Evolutionary conservation across 2,113 vertebrate genomes (phyloP).

Genomic region (Chroicocephalus ridibundus): DNA sequence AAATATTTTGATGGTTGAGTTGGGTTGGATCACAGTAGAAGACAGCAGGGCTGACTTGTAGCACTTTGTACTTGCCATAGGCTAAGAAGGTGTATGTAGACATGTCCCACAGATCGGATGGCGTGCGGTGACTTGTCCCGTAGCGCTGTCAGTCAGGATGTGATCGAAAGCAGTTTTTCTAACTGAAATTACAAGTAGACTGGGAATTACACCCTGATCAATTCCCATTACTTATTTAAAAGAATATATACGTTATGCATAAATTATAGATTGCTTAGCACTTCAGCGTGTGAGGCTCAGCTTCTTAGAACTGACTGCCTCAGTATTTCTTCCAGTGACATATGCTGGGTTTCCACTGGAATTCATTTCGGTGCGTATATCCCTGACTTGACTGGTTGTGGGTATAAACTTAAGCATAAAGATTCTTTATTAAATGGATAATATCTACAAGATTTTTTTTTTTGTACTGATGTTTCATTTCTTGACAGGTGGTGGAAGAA

Average conservation of each 20-base stretch:
- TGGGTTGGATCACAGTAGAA: neutral
- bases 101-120: fast-evolving
- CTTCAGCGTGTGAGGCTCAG: neutral
- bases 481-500: slow-evolving; percentile 79
- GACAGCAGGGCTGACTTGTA: neutral
- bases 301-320: neutral
- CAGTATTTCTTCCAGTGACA: neutral
- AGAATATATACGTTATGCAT: neutral
- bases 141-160: neutral
- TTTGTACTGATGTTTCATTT: neutral
- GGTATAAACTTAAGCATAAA: fast-evolving
- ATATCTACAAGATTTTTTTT: fast-evolving
- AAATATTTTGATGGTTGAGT: neutral
- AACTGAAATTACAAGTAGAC: neutral
- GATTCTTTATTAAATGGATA: too few relatives aligned
- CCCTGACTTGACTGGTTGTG: neutral
- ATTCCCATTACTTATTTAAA: neutral
- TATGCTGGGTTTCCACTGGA: neutral
- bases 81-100: neutral
- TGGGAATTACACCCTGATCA: neutral
- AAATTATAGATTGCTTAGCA: neutral
- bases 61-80: neutral
- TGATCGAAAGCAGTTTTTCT: neutral
- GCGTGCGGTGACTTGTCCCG: fast-evolving
- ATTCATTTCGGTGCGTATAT: neutral